Evolutionary conservation across 2,888 invertebrate genomes (phyloP).

Genomic region (Parthenolecanium corni): DNA sequence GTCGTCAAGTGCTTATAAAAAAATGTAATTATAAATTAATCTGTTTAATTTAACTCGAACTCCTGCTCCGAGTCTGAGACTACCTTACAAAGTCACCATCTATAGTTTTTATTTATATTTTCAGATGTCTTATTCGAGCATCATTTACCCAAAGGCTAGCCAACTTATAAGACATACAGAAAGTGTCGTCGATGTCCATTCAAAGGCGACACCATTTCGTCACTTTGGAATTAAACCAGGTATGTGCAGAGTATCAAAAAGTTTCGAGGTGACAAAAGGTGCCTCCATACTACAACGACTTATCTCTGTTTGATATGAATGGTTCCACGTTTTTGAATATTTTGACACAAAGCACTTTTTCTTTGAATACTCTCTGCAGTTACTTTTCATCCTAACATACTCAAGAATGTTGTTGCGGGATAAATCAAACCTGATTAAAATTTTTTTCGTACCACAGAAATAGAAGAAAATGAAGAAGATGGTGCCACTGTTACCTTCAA

Average conservation of each 20-base stretch:
- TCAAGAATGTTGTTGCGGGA: no score
- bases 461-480: neutral
- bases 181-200: neutral
- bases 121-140: no score
- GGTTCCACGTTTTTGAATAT: neutral
- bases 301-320: neutral
- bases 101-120: no score
- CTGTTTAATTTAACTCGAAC: no score
- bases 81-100: no score
- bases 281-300: neutral
- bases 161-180: neutral
- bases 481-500: constrained; percentile 7
- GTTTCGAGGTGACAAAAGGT: neutral
- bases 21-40: no score
- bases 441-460: neutral
- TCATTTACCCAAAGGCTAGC: no score
- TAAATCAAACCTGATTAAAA: neutral
- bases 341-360: neutral
- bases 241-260: neutral
- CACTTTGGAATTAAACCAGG: constrained; percentile 15
- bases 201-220: neutral
- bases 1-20: no score
- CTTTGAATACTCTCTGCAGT: no score
- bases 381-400: no score
- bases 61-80: no score